Evolutionary conservation across 2,888 invertebrate genomes (phyloP), one percentile per base, ranked within the genome.

Genomic region (Tromatobia lineatoria): DNA sequence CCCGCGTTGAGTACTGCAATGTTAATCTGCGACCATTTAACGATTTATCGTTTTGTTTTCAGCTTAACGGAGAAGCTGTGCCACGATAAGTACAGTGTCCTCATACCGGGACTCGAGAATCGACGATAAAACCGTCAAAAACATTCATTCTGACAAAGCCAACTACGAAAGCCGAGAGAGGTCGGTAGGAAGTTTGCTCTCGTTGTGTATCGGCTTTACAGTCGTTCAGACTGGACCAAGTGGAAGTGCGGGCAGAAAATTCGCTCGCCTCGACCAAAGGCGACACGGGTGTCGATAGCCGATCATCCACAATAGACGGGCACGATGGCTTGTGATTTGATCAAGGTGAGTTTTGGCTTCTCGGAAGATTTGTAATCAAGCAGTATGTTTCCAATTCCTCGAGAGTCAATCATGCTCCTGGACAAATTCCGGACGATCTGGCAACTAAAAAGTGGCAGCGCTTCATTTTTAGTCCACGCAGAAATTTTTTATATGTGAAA

Each of bases 251-350:
- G 74, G 57, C 20, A 34, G 59, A 73, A 23, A 80, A 81, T 78
- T 64, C 50, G 69, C 34, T 73, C 80, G 80, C 69, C 83, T 76
- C 52, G 47, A 70, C 34, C 64, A 77, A 83, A 54, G 70, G 59
- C 82, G 82, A 74, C 80, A 82, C 80, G 85, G 86, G 86, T 80
- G 86, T 85, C 83, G 82, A 82, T 74, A 78, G 71, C 54, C 82
- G 80, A 82, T 74, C 77, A 80, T 82, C 82, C 76, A 80, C 76
- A 81, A 87, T 83, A 86, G 74, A 66, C 83, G 84, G 80, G 82
- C 88, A 88, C 88, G 86, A 88, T 88, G 88, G 88, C 83, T 86
- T 82, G 71, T 86, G 75, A 71, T 80, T 82, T 66, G 61, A 59
- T 75, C 83, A 79, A 86, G 88, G 88, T 88, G 77, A 87, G 88